These are phyloP conservation scores for Indri indri DNA, from an alignment of 2,113 vertebrate species.

Conservation along the genomic window DNA sequence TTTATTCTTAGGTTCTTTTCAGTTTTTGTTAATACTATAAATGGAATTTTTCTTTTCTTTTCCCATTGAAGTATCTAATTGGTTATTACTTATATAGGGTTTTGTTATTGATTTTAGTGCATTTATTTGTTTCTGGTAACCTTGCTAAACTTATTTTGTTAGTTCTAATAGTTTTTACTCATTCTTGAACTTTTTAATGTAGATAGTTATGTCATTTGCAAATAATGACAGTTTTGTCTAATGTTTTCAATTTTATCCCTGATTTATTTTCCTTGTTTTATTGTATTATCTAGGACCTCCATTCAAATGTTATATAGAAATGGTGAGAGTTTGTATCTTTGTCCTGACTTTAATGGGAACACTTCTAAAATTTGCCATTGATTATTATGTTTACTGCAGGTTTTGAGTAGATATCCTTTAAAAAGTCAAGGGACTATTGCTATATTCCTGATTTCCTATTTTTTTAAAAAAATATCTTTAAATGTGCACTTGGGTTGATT, in stretches of 20 bases:
- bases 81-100: background rate
- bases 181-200: slow-evolving; percentile 17
- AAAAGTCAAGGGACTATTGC: background rate
- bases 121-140: slow-evolving; percentile 40
- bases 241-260: slow-evolving; percentile 32
- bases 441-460: background rate
- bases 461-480: background rate
- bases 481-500: background rate
- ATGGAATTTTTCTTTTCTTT: background rate
- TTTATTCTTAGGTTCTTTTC: slow-evolving; percentile 27
- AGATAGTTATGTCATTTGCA: slow-evolving; percentile 8
- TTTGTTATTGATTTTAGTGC: slow-evolving; percentile 18
- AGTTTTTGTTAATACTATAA: slow-evolving; percentile 19
- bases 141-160: slow-evolving; percentile 36
- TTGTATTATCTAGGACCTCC: background rate
- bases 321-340: background rate
- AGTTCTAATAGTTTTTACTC: slow-evolving; percentile 21
- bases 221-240: background rate
- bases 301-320: slow-evolving; percentile 30
- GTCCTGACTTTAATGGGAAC: slow-evolving; percentile 37
- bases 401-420: slow-evolving; percentile 23
- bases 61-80: slow-evolving; percentile 41
- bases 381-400: slow-evolving; percentile 16
- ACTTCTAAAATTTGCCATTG: background rate
- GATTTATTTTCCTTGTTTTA: slow-evolving; percentile 54